Evolutionary conservation across 2,888 invertebrate genomes (phyloP).

Genomic region (Tipula unca): DNA sequence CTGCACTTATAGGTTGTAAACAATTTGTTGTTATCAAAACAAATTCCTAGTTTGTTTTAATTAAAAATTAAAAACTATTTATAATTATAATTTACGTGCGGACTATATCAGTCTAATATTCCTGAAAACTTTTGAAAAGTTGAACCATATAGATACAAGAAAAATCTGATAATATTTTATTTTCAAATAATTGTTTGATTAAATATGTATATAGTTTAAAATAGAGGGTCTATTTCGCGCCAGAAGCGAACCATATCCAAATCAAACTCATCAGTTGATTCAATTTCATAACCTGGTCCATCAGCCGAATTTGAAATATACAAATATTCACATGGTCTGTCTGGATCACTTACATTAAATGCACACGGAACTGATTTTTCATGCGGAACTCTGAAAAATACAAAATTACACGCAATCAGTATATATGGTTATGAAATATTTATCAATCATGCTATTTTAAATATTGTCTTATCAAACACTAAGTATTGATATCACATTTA

Average conservation of each 20-base stretch:
- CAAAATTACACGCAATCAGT: neutral
- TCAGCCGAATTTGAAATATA: constrained; percentile 26
- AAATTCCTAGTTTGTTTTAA: no score
- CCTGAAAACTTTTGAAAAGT: no score
- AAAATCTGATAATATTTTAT: neutral
- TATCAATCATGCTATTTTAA: neutral
- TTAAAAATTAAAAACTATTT: no score
- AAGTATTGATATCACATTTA: neutral
- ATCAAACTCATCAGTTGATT: constrained; percentile 18
- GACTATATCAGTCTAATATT: no score
- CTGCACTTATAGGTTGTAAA: neutral
- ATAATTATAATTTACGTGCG: no score
- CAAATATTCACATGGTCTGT: neutral
- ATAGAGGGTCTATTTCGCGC: constrained; percentile 26
- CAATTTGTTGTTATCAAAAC: neutral
- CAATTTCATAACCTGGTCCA: neutral
- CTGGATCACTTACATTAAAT: neutral
- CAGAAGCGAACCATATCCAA: constrained; percentile 32
- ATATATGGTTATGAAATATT: neutral
- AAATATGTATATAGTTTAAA: neutral
- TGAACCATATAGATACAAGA: no score
- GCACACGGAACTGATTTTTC: neutral
- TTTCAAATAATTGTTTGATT: neutral
- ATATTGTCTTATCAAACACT: neutral
- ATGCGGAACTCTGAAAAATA: neutral